Evolutionary conservation across 2,888 invertebrate genomes (phyloP).

Genomic region (Venustoraphidia nigricollis): DNA sequence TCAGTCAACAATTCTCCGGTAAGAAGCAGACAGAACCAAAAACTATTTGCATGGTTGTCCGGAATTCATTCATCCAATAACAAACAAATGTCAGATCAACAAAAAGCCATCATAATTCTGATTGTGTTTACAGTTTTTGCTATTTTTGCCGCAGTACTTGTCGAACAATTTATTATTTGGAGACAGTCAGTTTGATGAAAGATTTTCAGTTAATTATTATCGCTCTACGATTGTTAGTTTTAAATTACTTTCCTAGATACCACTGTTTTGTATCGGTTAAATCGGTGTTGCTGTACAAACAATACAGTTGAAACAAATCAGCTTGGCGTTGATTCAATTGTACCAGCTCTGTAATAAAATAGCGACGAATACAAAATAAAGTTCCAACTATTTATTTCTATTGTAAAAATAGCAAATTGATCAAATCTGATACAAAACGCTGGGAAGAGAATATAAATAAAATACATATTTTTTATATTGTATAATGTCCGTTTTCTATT

Average conservation of each 20-base stretch:
- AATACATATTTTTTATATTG: too few relatives aligned
- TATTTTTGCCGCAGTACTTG: conserved; percentile 41
- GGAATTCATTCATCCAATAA: conserved; percentile 15
- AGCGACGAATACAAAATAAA: too few relatives aligned
- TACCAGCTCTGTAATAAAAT: too few relatives aligned
- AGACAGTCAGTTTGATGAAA: conserved; percentile 11
- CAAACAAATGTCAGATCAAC: conserved; percentile 35
- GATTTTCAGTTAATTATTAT: conserved; percentile 4
- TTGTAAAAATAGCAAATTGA: too few relatives aligned
- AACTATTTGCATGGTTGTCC: conserved; percentile 6
- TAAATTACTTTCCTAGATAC: conserved; percentile 1
- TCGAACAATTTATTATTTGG: conserved; percentile 33
- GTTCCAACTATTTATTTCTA: too few relatives aligned
- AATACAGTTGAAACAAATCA: too few relatives aligned
- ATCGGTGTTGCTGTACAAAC: not conserved
- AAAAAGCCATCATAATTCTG: conserved; percentile 40
- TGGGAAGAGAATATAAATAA: too few relatives aligned
- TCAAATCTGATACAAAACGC: too few relatives aligned
- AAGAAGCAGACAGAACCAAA: conserved; percentile 11
- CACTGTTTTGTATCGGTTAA: not conserved
- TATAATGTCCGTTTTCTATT: too few relatives aligned
- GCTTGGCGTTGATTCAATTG: too few relatives aligned
- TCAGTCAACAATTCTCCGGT: conserved; percentile 13
- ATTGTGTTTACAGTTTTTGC: conserved; percentile 43
- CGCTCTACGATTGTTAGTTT: not conserved